Evolutionary conservation across 2,797 vertebrate genomes (phyloP), one percentile per base, ranked within the genome.

Genomic region (Adrianichthys oophorus): DNA sequence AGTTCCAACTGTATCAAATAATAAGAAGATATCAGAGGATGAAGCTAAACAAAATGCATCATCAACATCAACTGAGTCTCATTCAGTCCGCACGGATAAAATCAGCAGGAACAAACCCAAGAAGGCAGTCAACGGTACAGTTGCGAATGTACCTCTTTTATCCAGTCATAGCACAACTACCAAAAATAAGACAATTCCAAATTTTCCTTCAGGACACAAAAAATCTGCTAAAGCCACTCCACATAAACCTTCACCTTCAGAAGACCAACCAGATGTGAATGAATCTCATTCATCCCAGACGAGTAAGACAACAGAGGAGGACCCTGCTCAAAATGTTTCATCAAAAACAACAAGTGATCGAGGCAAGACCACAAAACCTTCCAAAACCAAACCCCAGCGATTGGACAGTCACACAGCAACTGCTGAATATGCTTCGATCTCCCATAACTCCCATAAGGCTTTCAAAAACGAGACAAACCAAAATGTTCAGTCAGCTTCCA

Each of bases 101-200:
- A 60, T 56, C 32, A 47, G 46, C 54, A 88, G 85, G 84, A 67
- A 79, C 23, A 81, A 77, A 72, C 42, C 56, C 46, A 64, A 79
- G 48, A 41, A 60, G 48, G 60, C 37, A 7, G 57, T 52, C 26
- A 82, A 80, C 83, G 82, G 76, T 46, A 84, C 82, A 15, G 23
- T 59, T 62, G 57, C 66, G 55, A 18, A 52, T 2, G 85, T 71
- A 71, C 59, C 62, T 13, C 10, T 37, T 56, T 68, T 59, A 74
- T 14, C 54, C 40, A 76, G 26, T 53, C 65, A 79, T 51, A 60
- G 53, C 24, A 87, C 72, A 23, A 51, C 13, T 55, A 46, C 48
- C 44, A 85, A 85, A 76, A 70, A 80, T 42, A 81, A 74, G 32
- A 19, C 64, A 41, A n/a, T 24, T 77, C 76, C 70, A 61, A 85